Evolutionary conservation across 1,140 invertebrate species (phyloP), one percentile per base, ranked within the genome.

Genomic region (Cephus cinctus): DNA sequence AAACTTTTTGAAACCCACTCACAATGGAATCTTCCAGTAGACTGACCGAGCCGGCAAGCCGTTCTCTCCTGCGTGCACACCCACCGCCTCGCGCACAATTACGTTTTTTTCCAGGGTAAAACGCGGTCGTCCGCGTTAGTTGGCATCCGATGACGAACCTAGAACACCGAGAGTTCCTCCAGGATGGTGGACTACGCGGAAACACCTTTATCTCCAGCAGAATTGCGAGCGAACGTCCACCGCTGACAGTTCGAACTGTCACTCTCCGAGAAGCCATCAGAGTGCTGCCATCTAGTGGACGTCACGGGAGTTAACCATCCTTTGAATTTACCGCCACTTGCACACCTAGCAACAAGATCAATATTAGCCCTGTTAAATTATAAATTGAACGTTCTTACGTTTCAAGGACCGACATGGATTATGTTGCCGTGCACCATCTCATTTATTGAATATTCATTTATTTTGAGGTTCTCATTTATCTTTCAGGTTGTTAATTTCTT

Each of bases 1-100:
- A 12, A 65, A 63, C 60, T 67, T 69, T 67, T 69, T 63, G 47
- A 62, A 71, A 70, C 59, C 64, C 67, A 68, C 60, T 73, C 68
- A 71, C 71, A 72, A 69, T 73, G 69, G 71, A 71, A 72, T 73
- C 71, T 73, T 73, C 71, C 68, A 72, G 69, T 66, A 71, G 71
- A 73, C 71, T 73, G 68, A 65, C 64, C 59, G 68, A 65, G 61
- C 68, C 65, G 63, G 56, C 57, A 53, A 69, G 70, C 65, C 54
- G 62, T 73, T 73, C 70, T 61, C 56, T 57, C 51, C 59, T 59
- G 57, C 70, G 66, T 67, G 59, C 67, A 65, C 67, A 64, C 65
- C 62, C 64, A 59, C 54, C 54, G 43, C 58, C 50, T 47, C 45
- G 16, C 30, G 40, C 38, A 50, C 47, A 32, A 54, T 57, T 53